Conservation (phyloP, 2,888 invertebrate genomes). For the Patella ulyssiponensis region DNA sequence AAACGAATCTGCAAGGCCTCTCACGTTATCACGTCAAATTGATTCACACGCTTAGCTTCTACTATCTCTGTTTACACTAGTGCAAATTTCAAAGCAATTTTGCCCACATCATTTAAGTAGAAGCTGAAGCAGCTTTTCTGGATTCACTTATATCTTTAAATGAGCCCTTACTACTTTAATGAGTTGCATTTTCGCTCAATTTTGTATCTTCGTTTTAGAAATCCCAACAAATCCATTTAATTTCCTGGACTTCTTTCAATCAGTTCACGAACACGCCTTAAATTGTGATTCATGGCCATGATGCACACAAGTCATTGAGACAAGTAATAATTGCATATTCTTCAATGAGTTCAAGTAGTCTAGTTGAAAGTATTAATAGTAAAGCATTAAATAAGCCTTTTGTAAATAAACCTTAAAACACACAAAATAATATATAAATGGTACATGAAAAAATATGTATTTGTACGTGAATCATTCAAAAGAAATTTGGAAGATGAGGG, state of each 20-base stretch:
- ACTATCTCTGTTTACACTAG: constrained; percentile 25
- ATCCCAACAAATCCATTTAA: constrained; percentile 5
- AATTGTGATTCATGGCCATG: no score
- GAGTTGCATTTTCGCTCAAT: neutral
- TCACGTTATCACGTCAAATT: constrained; percentile 11
- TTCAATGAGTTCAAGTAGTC: no score
- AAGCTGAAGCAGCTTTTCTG: constrained; percentile 1
- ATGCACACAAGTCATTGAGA: no score
- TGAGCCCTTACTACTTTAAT: constrained; percentile 9
- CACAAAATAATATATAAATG: no score
- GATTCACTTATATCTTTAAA: constrained; percentile 9
- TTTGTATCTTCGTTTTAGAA: constrained; percentile 4
- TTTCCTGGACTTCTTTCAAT: neutral
- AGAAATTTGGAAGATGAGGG: no score
- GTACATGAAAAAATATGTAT: no score
- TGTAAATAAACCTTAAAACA: no score
- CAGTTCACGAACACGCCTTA: no score
- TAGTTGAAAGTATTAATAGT: no score
- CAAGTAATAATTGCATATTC: no score
- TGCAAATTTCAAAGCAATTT: constrained; percentile 26
- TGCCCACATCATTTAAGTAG: constrained; percentile 23
- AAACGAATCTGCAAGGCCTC: constrained; percentile 12
- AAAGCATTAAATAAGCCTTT: no score
- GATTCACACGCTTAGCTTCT: constrained; percentile 16
- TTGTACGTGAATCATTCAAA: no score